A percentile compares a stretch with the other conserved stretches of the same genome.
Evolutionary conservation across 2,888 invertebrate genomes (phyloP).

Genomic region (Coleophora deauratella): DNA sequence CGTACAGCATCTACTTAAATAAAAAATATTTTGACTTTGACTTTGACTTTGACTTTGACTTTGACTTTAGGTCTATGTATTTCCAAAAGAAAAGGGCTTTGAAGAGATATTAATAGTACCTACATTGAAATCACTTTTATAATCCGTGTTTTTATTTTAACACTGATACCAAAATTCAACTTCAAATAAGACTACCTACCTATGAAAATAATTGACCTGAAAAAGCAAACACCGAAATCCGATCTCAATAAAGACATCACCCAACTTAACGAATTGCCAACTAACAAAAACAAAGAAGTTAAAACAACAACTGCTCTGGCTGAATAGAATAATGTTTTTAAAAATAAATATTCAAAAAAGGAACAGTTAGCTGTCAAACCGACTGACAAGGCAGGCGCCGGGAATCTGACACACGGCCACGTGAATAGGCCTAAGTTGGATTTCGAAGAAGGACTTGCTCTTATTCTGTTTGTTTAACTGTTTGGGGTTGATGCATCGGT

Average conservation of each 20-base stretch:
- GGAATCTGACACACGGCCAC: constrained; percentile 39
- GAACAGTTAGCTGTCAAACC: constrained; percentile 47
- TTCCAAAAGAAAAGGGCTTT: too few species aligned
- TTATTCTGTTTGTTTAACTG: too few species aligned
- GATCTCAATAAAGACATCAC: constrained; percentile 20
- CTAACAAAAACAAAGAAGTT: constrained; percentile 37
- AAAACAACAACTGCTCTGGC: constrained; percentile 18
- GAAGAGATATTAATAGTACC: constrained; percentile 13
- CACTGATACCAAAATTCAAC: too few species aligned
- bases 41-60: too few species aligned
- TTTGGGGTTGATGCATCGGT: neutral
- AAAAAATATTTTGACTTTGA: too few species aligned
- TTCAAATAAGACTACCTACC: too few species aligned
- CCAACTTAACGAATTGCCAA: constrained; percentile 38
- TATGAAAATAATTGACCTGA: too few species aligned
- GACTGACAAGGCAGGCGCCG: constrained; percentile 56
- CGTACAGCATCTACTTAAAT: too few species aligned
- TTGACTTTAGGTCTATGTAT: too few species aligned
- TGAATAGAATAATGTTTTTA: constrained; percentile 39
- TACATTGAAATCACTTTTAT: too few species aligned
- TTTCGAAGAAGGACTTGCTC: constrained; percentile 1
- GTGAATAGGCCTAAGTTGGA: constrained; percentile 55
- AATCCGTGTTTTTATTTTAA: too few species aligned
- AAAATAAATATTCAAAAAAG: constrained; percentile 37
- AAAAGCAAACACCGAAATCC: constrained; percentile 5